Evolutionary conservation across 2,797 vertebrate genomes (phyloP).

Genomic region (Sebastes miniatus): DNA sequence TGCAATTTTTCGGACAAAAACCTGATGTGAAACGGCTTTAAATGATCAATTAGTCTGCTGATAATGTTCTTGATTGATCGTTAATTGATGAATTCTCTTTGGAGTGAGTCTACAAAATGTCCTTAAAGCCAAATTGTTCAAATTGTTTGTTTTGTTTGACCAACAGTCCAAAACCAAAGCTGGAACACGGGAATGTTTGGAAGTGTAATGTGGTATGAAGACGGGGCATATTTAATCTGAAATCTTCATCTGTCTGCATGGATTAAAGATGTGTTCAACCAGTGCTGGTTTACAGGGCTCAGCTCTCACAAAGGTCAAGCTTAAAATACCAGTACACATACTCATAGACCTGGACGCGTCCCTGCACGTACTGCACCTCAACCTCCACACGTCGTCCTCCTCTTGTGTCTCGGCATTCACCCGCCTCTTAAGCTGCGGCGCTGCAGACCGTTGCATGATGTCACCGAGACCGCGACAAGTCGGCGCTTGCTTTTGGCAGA

Average conservation of each 20-base stretch:
- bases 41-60: not conserved
- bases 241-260: not conserved
- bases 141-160: not conserved
- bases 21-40: too few species aligned
- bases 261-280: not conserved
- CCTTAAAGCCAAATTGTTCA: not conserved
- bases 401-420: not conserved
- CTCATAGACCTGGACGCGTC: not conserved
- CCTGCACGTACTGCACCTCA: conserved; percentile 20
- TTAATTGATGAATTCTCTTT: not conserved
- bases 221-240: not conserved
- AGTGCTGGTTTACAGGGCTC: not conserved
- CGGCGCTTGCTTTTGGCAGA: conserved; percentile 32
- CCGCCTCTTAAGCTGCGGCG: not conserved
- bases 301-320: not conserved
- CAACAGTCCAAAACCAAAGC: not conserved
- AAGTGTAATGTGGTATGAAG: not conserved
- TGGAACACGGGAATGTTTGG: not conserved
- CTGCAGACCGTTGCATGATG: conserved; percentile 34
- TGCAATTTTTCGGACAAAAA: too few species aligned
- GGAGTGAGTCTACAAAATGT: not conserved
- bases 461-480: conserved; percentile 34
- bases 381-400: not conserved
- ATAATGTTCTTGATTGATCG: not conserved
- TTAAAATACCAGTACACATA: not conserved